Evolutionary conservation across 1,140 invertebrate genomes (phyloP), one percentile per base, ranked within the genome.

Genomic region (Pantala flavescens): DNA sequence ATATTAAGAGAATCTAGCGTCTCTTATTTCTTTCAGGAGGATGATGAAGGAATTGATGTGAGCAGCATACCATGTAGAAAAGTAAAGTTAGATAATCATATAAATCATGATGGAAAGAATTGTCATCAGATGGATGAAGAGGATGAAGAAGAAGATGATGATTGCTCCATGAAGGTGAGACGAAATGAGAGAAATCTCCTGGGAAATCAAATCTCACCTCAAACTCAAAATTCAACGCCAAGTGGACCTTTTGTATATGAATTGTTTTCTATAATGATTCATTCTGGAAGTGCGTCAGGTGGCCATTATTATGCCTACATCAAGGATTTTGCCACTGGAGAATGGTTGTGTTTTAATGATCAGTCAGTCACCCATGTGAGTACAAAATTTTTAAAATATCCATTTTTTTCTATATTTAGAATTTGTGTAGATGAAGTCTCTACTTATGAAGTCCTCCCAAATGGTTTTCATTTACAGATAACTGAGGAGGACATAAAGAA

Each of bases 251-350:
- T 93, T 81, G 82, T 90, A 14, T 97, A 97, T 82, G 93, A 97
- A 81, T 83, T 97, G 19, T 97, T 95, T 81, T 93, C 93, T 14
- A 94, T 97, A 49, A 95, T 97, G 93, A 93, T 97, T 73, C 95
- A 97, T 83, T 94, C 93, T 43, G 95, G 95, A 10, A 94, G 91
- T 84, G 93, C 94, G 0, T 91, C 91, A 71, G 94, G 94, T 36
- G 95, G 95, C 0, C 95, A 97, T 83, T 97, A 97, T 83, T 97
- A 95, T 82, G 94, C 93, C 23, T 96, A 96, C 78, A 95, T 97
- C 70, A 96, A 95, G 86, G 94, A 95, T 80, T 93, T 94, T 72
- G 83, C 86, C 70, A 91, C 86, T 43, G 84, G 87, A 21, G 84
- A 90, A 76, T 95, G 93, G 93, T 90, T 88, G 79, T 92, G 92